phyloP scores from a whole-genome alignment of 2,888 invertebrate genomes.

The Sminthurides aquaticus region DNA sequence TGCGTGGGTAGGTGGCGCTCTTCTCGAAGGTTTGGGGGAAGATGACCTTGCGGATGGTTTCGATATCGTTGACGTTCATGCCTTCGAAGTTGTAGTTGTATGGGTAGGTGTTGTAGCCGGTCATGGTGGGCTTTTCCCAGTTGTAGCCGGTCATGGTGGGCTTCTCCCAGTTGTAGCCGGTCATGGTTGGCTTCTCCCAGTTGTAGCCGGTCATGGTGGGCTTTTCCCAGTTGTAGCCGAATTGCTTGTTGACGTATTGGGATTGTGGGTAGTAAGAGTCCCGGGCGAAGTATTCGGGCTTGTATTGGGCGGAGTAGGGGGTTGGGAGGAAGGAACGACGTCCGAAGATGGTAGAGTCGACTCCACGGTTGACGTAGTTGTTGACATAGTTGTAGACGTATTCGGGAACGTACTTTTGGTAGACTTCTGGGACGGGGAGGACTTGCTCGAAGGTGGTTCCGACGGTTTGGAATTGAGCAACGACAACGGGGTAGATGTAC shows the following conservation, averaged over 20 bases:
- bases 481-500: conserved; percentile 25
- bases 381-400: conserved; percentile 4
- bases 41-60: not conserved
- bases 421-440: conserved; percentile 1
- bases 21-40: not conserved
- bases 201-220: not conserved
- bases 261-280: not conserved
- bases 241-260: not conserved
- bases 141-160: not conserved
- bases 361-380: not conserved
- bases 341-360: too few relatives aligned
- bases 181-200: not conserved
- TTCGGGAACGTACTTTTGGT: conserved; percentile 5
- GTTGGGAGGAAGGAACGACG: too few relatives aligned
- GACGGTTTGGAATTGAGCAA: not conserved
- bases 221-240: not conserved
- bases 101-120: not conserved
- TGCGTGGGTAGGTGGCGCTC: not conserved
- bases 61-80: not conserved
- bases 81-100: not conserved
- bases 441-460: not conserved
- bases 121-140: not conserved
- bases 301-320: not conserved
- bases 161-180: not conserved
- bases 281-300: not conserved